phyloP scores from a whole-genome alignment of 37 sponge, comb jelly and placozoan genomes.

The Petrosia ficiformis region DNA sequence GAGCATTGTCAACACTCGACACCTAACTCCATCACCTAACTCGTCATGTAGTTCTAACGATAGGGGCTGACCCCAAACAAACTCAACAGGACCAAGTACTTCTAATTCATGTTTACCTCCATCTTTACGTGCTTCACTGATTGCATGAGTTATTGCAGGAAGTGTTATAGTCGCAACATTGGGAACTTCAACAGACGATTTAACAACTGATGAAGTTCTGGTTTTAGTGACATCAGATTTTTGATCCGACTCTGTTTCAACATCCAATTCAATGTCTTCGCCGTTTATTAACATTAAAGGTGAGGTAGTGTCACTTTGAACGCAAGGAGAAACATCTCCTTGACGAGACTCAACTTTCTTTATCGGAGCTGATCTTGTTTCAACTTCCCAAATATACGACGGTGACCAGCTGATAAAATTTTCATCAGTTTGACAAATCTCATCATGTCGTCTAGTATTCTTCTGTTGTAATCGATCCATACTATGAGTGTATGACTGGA shows the following conservation, averaged over 20 bases:
- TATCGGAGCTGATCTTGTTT: neutral
- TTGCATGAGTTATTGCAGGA: conserved; percentile 11
- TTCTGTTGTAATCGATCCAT: neutral
- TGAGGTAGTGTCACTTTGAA: neutral
- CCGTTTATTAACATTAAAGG: too few relatives aligned
- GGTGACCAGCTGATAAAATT: conserved; percentile 56
- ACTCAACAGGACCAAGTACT: conserved; percentile 55
- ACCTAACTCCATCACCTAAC: neutral
- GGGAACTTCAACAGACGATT: too few relatives aligned
- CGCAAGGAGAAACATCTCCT: neutral
- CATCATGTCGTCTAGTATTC: neutral
- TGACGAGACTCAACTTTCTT: neutral
- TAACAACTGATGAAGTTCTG: neutral
- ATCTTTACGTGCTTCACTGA: neutral
- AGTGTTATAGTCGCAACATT: conserved; percentile 31
- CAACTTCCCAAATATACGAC: conserved; percentile 47
- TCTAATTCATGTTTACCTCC: conserved; percentile 3
- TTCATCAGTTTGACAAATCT: neutral
- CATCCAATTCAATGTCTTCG: neutral
- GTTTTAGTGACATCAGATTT: neutral
- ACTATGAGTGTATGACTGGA: neutral
- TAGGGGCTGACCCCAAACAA: conserved; percentile 47
- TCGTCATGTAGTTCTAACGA: conserved; percentile 2
- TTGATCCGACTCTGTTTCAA: neutral
- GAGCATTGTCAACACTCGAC: conserved; percentile 54